A percentile compares a stretch with the other conserved stretches of the same genome.
phyloP scores from a whole-genome alignment of 1,140 invertebrate species.

The Neomicropteryx cornuta region DNA sequence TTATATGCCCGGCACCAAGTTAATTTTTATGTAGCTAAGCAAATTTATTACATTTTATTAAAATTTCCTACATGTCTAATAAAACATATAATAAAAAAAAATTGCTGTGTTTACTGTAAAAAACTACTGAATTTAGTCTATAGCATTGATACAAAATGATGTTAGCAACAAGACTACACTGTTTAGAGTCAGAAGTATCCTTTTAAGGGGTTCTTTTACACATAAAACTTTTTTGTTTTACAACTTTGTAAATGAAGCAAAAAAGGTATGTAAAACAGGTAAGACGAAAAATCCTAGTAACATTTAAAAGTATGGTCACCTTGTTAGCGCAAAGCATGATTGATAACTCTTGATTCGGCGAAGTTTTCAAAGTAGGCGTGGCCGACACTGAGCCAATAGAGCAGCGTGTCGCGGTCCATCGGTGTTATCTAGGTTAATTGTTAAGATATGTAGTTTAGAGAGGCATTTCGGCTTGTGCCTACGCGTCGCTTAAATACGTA shows the following conservation, averaged over 20 bases:
- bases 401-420: background rate
- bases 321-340: too few species aligned
- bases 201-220: background rate
- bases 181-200: too few species aligned
- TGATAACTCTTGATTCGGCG: background rate
- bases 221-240: background rate
- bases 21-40: background rate
- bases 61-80: background rate
- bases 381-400: background rate
- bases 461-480: conserved; percentile 6
- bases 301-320: too few species aligned
- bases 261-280: background rate
- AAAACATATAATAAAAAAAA: background rate
- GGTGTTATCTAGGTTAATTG: background rate
- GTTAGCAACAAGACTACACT: too few species aligned
- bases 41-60: background rate
- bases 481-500: too few species aligned
- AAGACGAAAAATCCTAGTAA: background rate
- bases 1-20: background rate
- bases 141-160: background rate
- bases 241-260: too few species aligned
- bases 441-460: conserved; percentile 1
- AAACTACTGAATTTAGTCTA: background rate
- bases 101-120: background rate
- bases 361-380: background rate